These are phyloP conservation scores for Celastrina argiolus DNA, from an alignment of 2,888 invertebrate genomes.

Conservation along the genomic window DNA sequence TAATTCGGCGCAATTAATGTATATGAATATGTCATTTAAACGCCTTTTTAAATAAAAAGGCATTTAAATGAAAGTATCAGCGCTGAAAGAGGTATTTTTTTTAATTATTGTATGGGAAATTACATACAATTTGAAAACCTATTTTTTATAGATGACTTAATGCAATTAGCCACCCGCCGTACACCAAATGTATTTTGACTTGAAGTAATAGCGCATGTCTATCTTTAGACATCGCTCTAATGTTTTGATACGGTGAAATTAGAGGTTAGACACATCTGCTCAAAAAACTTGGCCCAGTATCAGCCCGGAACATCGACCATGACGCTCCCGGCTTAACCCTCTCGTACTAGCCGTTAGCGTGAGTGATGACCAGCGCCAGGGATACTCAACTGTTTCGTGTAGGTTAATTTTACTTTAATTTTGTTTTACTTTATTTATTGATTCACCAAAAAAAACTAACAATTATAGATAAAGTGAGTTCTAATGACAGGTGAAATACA, in stretches of 20 bases:
- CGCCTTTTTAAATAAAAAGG: too few relatives aligned
- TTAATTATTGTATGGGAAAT: too few relatives aligned
- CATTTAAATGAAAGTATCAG: too few relatives aligned
- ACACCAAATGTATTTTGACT: slow-evolving; percentile 10
- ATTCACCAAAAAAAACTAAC: too few relatives aligned
- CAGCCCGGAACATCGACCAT: slow-evolving; percentile 57
- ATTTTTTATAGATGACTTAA: background rate
- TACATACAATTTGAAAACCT: background rate
- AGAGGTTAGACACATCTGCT: slow-evolving; percentile 65
- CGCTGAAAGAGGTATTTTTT: too few relatives aligned
- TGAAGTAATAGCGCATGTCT: slow-evolving; percentile 21
- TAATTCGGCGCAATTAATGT: too few relatives aligned
- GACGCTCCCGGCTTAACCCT: slow-evolving; percentile 66
- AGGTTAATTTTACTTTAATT: too few relatives aligned
- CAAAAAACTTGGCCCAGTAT: slow-evolving; percentile 56
- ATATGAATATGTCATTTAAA: too few relatives aligned
- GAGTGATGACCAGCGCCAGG: slow-evolving; percentile 59
- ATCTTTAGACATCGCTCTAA: slow-evolving; percentile 44
- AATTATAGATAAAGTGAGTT: too few relatives aligned
- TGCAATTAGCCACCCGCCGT: background rate
- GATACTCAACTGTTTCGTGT: slow-evolving; percentile 42
- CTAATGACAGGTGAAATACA: too few relatives aligned
- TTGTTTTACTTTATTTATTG: too few relatives aligned
- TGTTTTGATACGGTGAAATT: slow-evolving; percentile 76
- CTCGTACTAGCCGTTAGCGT: slow-evolving; percentile 72